A percentile compares a stretch with the other conserved stretches of the same genome.
Conservation (phyloP, 2,113 vertebrate genomes). For the Bubo scandiacus region DNA sequence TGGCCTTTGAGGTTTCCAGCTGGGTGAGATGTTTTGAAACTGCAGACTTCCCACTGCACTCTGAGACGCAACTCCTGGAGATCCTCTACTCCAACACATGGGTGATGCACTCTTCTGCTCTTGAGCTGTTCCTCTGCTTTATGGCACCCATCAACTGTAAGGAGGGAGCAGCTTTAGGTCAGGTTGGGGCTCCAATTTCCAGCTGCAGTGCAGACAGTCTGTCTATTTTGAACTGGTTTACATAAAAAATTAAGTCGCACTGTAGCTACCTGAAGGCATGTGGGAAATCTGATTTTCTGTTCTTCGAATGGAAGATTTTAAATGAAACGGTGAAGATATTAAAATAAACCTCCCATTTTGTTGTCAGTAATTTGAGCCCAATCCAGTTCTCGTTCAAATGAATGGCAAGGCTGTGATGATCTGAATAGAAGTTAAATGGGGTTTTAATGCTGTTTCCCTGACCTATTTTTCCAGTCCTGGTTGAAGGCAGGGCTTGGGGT, state of each 20-base stretch:
- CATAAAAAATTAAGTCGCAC: neutral
- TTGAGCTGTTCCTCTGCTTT: neutral
- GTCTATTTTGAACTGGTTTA: neutral
- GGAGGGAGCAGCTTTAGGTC: neutral
- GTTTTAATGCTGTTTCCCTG: neutral
- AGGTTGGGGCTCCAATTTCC: neutral
- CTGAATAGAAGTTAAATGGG: neutral
- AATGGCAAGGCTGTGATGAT: neutral
- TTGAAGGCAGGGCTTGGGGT: neutral
- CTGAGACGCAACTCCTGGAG: neutral
- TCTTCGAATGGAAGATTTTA: neutral
- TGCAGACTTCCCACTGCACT: neutral
- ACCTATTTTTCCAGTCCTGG: neutral
- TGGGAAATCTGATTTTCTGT: neutral
- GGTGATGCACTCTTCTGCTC: neutral
- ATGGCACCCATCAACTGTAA: neutral
- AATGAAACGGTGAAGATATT: neutral
- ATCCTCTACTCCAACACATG: neutral
- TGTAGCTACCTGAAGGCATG: neutral
- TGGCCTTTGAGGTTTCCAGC: neutral
- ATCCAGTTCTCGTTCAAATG: neutral
- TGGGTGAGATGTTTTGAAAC: neutral
- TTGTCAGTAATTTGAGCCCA: neutral
- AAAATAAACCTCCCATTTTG: neutral
- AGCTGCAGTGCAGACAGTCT: neutral